These are phyloP conservation scores for Liopterus haemorrhoidalis DNA, from an alignment of 2,888 invertebrate species.

Conservation along the genomic window DNA sequence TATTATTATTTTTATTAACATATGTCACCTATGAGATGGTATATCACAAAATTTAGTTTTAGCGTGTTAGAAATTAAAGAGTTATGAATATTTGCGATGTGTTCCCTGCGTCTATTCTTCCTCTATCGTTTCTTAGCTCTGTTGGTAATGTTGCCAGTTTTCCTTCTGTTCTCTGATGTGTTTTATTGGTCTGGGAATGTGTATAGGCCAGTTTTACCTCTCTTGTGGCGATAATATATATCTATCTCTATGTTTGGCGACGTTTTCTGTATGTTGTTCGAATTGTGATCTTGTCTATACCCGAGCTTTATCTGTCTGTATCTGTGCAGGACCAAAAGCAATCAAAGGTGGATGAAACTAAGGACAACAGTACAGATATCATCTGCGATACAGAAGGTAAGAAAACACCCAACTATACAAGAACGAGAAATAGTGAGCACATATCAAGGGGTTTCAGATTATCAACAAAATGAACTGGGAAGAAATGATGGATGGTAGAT, in stretches of 20 bases:
- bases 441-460: no score
- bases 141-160: not conserved
- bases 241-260: no score
- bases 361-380: constrained; percentile 89
- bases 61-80: no score
- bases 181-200: no score
- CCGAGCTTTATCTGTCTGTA: constrained; percentile 9
- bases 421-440: no score
- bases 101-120: not conserved
- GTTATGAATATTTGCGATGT: not conserved
- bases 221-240: no score
- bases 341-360: constrained; percentile 94
- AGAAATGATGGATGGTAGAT: no score
- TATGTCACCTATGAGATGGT: no score
- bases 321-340: constrained; percentile 76
- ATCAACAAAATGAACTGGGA: no score
- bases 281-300: not conserved
- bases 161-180: not conserved
- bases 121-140: not conserved
- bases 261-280: no score
- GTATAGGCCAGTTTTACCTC: not conserved
- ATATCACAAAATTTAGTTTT: no score
- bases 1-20: no score
- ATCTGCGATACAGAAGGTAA: constrained; percentile 75
- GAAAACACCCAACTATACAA: constrained; percentile 15